Conservation (phyloP, 2,888 invertebrate genomes). For the Luffia ferchaultella region DNA sequence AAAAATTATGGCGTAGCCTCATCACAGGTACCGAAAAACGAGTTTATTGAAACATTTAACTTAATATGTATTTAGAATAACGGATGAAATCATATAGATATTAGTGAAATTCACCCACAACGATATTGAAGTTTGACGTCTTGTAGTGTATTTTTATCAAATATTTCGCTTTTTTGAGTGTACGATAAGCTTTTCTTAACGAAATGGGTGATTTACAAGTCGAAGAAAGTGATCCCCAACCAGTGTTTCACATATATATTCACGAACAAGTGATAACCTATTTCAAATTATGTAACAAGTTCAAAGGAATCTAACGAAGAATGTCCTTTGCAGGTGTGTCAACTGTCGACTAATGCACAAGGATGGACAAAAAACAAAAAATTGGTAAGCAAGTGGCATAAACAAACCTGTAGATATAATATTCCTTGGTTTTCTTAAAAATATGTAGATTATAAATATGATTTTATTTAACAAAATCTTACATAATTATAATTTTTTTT, state of each 20-base stretch:
- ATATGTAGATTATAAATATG: too few relatives aligned
- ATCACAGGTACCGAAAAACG: constrained; percentile 72
- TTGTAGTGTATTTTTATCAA: constrained; percentile 38
- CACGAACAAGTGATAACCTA: constrained; percentile 50
- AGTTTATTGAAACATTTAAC: constrained; percentile 2
- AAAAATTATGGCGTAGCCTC: constrained; percentile 75
- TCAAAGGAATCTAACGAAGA: constrained; percentile 44
- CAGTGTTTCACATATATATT: constrained; percentile 5
- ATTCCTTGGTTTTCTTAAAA: too few relatives aligned
- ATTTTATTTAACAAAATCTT: too few relatives aligned
- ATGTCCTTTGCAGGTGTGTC: constrained; percentile 71
- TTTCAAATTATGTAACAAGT: constrained; percentile 59
- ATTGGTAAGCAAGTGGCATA: constrained; percentile 77
- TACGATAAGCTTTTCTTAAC: too few relatives aligned
- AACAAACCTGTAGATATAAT: too few relatives aligned
- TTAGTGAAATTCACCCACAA: constrained; percentile 23
- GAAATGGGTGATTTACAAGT: neutral
- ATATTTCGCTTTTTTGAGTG: constrained; percentile 22
- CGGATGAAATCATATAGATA: too few relatives aligned
- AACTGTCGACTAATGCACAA: constrained; percentile 76
- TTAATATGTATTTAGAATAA: too few relatives aligned
- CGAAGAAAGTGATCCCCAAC: neutral
- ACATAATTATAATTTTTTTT: too few relatives aligned
- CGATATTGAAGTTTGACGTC: constrained; percentile 26
- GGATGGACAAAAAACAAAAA: constrained; percentile 82